Evolutionary conservation across 1,140 invertebrate genomes (phyloP).

Genomic region (Radopholus similis): DNA sequence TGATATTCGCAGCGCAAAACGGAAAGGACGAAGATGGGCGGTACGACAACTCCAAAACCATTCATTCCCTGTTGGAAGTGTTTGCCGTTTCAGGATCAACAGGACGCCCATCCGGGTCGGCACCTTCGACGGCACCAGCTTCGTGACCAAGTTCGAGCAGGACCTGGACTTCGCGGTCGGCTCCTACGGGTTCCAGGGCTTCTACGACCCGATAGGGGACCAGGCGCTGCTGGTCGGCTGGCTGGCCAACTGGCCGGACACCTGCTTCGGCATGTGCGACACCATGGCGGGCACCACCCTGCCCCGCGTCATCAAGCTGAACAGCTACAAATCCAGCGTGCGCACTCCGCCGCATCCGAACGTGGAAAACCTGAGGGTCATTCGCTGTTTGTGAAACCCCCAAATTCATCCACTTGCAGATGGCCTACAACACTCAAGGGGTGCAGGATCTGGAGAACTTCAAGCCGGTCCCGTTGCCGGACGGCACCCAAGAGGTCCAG

Average conservation of each 20-base stretch:
- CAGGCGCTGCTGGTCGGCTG: conserved; percentile 6
- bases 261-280: neutral
- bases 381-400: too few species aligned
- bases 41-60: neutral
- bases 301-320: neutral
- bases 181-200: conserved; percentile 10
- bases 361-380: neutral
- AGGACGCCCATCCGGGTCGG: neutral
- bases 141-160: neutral
- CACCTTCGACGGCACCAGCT: neutral
- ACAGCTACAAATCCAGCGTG: neutral
- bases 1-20: neutral
- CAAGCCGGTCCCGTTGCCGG: too few species aligned
- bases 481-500: too few species aligned
- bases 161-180: conserved; percentile 11
- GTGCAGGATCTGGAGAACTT: too few species aligned
- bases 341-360: neutral
- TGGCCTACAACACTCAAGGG: too few species aligned
- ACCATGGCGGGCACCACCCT: neutral
- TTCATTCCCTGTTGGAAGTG: neutral
- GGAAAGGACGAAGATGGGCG: conserved; percentile 7
- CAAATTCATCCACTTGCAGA: too few species aligned
- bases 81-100: neutral
- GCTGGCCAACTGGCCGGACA: conserved; percentile 13
- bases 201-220: neutral